Evolutionary conservation across 2,113 vertebrate species (phyloP), one percentile per base, ranked within the genome.

Genomic region (Oryzias javanicus): DNA sequence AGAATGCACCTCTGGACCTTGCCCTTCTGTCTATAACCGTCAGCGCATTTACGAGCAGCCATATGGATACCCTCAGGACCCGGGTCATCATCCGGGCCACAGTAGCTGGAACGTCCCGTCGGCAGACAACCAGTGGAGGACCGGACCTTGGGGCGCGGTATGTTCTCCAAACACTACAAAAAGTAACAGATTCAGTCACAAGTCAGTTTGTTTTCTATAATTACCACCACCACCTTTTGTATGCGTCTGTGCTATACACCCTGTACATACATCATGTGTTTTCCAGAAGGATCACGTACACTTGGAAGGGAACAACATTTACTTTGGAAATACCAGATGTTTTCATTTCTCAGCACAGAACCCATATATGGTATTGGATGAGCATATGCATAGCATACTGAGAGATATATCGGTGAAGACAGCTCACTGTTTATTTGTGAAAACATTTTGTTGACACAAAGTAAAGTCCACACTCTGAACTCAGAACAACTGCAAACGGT

Each of bases 141-240:
- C 94, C 1, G 97, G 97, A 78, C 97, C 95, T 1, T 99, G 97
- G 97, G 96, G 97, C 88, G 92, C 94, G 82, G 97, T 99, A 96
- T 91, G 92, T 89, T 55, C 51, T 58, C 2, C 67, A 64, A 65
- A 49, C 66, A 17, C 5, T 6, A 2, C 41, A 59, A 65, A 22
- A 70, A 65, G 63, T 20, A 42, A 4, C n/a, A 19, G 19, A n/a
- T n/a, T 44, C 7, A 19, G n/a, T 18, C 19, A 19, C 12, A 47
- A 14, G 5, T 17, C 42, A 45, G 15, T 45, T 45, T 35, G 2
- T 35, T 12, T 35, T 35, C 3, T 19, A 47, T 35, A 12, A 35
- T 35, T 35, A 12, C 35, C 1, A 10, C 8, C 8, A 35, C 10
- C 2, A 35, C 35, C 2, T 35, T 35, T 35, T 35, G 22, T 35